A percentile compares a stretch with the other conserved stretches of the same genome.
Evolutionary conservation across 1,140 invertebrate species (phyloP).

Genomic region (Medauroidea extradentata): DNA sequence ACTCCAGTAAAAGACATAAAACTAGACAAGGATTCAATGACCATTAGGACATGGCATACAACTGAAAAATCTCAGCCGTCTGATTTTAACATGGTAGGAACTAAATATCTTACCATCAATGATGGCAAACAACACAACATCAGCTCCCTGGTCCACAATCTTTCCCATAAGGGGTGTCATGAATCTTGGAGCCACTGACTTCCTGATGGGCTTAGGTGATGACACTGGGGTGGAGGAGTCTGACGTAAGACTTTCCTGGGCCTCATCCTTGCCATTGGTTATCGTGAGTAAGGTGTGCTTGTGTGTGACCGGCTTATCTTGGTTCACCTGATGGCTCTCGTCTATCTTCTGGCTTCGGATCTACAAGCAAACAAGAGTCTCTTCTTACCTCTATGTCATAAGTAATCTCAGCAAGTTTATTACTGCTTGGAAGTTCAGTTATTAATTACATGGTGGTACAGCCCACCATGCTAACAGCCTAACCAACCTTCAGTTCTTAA

Average conservation of each 20-base stretch:
- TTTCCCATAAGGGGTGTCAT: constrained; percentile 63
- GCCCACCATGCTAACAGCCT: too few species aligned
- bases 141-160: constrained; percentile 69
- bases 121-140: constrained; percentile 65
- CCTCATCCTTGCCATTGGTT: constrained; percentile 2
- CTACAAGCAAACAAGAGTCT: constrained; percentile 17
- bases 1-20: too few species aligned
- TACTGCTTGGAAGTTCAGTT: too few species aligned
- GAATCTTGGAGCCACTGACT: constrained; percentile 60
- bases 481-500: too few species aligned
- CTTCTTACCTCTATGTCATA: too few species aligned
- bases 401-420: too few species aligned
- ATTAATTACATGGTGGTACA: too few species aligned
- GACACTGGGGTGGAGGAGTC: background rate
- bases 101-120: constrained; percentile 55
- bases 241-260: background rate
- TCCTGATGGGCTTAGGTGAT: constrained; percentile 48
- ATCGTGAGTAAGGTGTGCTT: constrained; percentile 20
- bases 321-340: constrained; percentile 38
- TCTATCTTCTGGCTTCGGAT: constrained; percentile 28
- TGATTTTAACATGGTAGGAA: too few species aligned
- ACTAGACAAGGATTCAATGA: too few species aligned
- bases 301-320: constrained; percentile 34
- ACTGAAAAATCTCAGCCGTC: too few species aligned
- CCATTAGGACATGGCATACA: too few species aligned